These are phyloP conservation scores for Drosophila setosimentum DNA, from an alignment of 2,888 invertebrate genomes.

Conservation along the genomic window DNA sequence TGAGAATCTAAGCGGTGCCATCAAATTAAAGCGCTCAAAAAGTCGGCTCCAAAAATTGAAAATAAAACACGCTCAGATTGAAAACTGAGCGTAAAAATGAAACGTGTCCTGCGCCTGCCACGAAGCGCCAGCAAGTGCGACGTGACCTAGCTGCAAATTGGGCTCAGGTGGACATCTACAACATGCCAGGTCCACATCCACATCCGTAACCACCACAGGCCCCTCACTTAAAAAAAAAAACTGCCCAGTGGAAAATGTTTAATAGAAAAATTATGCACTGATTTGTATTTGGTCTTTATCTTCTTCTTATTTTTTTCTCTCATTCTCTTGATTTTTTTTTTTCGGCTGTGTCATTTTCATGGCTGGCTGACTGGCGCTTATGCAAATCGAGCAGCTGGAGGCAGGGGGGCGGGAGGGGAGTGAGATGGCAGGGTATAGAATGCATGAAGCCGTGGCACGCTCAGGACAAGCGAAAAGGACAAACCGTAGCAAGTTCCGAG, in stretches of 20 bases:
- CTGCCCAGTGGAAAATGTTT: conserved; percentile 59
- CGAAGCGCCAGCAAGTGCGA: conserved; percentile 18
- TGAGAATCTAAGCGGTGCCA: conserved; percentile 54
- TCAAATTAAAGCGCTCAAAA: conserved; percentile 67
- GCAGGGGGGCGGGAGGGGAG: neutral
- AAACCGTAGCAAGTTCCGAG: conserved; percentile 53
- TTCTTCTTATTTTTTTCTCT: conserved; percentile 32
- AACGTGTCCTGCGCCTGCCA: conserved; percentile 58
- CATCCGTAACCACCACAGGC: neutral
- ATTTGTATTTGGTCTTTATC: conserved; percentile 78
- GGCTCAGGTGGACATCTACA: conserved; percentile 42
- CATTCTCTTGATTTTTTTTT: conserved; percentile 6
- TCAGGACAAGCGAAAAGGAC: conserved; percentile 30
- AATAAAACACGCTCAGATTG: conserved; percentile 77
- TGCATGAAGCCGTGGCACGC: neutral
- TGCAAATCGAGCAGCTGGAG: conserved; percentile 60
- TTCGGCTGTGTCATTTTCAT: conserved; percentile 68
- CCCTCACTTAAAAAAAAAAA: neutral
- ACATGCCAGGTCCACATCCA: neutral
- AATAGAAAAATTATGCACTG: conserved; percentile 80
- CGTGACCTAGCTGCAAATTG: conserved; percentile 49
- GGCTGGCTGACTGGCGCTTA: conserved; percentile 74
- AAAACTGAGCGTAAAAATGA: conserved; percentile 70
- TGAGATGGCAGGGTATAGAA: neutral
- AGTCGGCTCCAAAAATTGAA: conserved; percentile 60